Conservation (phyloP, 2,797 vertebrate genomes). For the Dryobates pubescens region DNA sequence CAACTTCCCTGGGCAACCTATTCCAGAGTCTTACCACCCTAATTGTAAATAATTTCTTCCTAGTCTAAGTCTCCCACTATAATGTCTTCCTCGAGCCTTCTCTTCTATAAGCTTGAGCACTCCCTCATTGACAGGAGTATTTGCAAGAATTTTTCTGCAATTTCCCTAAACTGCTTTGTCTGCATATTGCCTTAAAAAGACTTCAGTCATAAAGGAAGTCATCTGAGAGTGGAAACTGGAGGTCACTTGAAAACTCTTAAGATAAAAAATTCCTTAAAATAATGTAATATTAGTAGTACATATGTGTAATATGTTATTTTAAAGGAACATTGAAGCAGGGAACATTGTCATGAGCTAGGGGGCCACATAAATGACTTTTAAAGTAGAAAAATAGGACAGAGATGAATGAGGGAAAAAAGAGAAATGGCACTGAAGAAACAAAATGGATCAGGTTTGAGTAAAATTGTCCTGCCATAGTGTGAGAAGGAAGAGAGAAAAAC, state of each 20-base stretch:
- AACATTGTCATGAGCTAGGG: conserved; percentile 26
- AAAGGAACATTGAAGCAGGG: conserved; percentile 33
- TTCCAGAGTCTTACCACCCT: no score
- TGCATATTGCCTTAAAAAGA: background rate
- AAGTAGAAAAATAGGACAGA: conserved; percentile 3
- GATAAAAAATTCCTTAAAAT: conserved; percentile 36
- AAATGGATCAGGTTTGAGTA: conserved; percentile 16
- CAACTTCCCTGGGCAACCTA: no score
- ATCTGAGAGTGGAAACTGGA: background rate
- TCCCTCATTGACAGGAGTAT: background rate
- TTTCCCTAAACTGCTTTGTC: background rate
- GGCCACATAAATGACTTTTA: conserved; percentile 35
- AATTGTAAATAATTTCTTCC: no score
- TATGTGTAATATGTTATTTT: conserved; percentile 43
- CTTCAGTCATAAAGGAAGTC: background rate
- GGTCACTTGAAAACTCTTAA: conserved; percentile 13
- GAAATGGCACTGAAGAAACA: conserved; percentile 13
- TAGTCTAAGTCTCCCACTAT: no score
- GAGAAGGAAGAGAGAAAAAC: conserved; percentile 51
- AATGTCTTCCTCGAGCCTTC: no score
- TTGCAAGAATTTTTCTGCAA: conserved; percentile 30
- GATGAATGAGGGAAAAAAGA: background rate
- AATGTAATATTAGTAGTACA: conserved; percentile 26
- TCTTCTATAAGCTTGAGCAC: no score
- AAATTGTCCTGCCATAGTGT: conserved; percentile 25